A percentile compares a stretch with the other conserved stretches of the same genome.
Evolutionary conservation across 2,113 vertebrate genomes (phyloP).

Genomic region (Semnopithecus entellus): DNA sequence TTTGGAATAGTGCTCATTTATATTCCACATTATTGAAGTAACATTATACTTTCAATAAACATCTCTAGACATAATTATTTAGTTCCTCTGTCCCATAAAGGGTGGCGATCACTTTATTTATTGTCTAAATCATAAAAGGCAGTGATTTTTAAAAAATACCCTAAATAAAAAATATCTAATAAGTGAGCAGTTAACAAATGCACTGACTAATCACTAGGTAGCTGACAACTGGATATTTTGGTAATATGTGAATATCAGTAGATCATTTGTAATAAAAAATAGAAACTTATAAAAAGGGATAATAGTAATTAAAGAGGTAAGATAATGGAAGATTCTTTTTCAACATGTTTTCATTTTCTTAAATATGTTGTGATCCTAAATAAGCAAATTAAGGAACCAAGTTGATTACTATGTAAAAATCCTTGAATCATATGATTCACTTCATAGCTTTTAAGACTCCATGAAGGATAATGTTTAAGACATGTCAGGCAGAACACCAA

Average conservation of each 20-base stretch:
- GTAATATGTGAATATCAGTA: background rate
- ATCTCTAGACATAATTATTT: slow-evolving; percentile 24
- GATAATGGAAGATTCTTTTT: background rate
- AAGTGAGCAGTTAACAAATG: slow-evolving; percentile 28
- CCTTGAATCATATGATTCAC: background rate
- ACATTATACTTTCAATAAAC: slow-evolving; percentile 14
- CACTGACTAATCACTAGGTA: slow-evolving; percentile 39
- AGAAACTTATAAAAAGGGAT: background rate
- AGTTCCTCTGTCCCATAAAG: background rate
- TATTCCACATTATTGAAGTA: slow-evolving; percentile 28
- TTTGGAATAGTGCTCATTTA: background rate
- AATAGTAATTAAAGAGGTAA: slow-evolving; percentile 11
- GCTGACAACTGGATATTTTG: slow-evolving; percentile 54
- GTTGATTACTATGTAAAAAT: slow-evolving; percentile 13
- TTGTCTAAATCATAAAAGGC: background rate
- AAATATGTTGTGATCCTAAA: background rate
- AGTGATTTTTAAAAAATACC: background rate
- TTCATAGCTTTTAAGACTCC: background rate
- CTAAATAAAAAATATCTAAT: slow-evolving; percentile 29
- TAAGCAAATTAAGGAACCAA: background rate
- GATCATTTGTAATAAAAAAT: background rate
- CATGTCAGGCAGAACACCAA: background rate
- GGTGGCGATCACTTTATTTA: background rate
- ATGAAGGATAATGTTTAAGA: background rate
- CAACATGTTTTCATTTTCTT: background rate